Percentiles rank a stretch among this genome's conserved stretches.
Evolutionary conservation across 1,140 invertebrate species (phyloP).

Genomic region (Drosophila rhopaloa): DNA sequence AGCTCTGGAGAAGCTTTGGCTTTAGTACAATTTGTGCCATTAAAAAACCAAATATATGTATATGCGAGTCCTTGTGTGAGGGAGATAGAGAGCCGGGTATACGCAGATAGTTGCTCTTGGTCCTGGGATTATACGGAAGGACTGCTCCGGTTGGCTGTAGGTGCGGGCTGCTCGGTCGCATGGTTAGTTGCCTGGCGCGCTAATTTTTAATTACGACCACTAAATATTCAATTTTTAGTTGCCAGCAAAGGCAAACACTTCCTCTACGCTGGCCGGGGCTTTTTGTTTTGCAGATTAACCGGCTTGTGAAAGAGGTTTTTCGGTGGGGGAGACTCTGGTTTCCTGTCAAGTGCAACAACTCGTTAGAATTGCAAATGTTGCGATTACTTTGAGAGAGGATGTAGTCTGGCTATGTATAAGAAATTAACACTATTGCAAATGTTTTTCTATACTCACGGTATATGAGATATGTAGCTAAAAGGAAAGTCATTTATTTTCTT

Average conservation of each 20-base stretch:
- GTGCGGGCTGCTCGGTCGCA: constrained; percentile 20
- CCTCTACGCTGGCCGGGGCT: constrained; percentile 42
- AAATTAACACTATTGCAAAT: constrained; percentile 19
- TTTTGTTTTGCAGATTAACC: constrained; percentile 68
- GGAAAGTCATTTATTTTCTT: not conserved
- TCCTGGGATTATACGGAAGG: constrained; percentile 57
- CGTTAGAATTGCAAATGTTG: constrained; percentile 70
- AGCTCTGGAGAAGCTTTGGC: constrained; percentile 32
- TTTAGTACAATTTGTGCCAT: constrained; percentile 58
- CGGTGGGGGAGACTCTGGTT: constrained; percentile 41
- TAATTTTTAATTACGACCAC: constrained; percentile 82
- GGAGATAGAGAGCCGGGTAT: not conserved
- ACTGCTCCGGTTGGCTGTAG: constrained; percentile 27
- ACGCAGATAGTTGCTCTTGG: constrained; percentile 49
- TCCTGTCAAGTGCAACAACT: constrained; percentile 58
- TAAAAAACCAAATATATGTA: constrained; percentile 75
- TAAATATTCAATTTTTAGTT: constrained; percentile 83
- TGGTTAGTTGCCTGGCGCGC: constrained; percentile 59
- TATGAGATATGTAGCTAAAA: not conserved
- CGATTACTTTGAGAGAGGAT: constrained; percentile 53
- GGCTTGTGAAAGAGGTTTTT: constrained; percentile 1
- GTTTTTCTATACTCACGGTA: not conserved
- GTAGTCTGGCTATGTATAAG: constrained; percentile 17
- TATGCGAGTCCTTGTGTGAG: constrained; percentile 28
- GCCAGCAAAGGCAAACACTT: constrained; percentile 68